Base-by-base conservation (phyloP, 2,888 invertebrate species). In the Aspidapion aeneum region DNA sequence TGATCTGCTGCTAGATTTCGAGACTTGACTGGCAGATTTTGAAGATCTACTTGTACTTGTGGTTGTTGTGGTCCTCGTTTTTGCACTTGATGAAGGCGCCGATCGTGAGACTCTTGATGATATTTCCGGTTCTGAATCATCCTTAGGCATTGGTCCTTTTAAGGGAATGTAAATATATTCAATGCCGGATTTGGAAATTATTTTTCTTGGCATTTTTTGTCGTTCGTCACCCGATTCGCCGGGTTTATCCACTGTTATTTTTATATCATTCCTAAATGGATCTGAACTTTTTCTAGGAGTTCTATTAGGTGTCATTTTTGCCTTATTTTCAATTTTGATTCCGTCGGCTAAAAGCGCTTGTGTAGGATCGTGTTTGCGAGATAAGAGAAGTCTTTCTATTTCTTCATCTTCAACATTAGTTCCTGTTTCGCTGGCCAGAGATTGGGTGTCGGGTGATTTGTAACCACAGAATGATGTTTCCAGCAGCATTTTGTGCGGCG, bases 401-500 rank as follows among this genome's bases (percentile, higher is more conserved):
- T 81, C 81, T 69, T 84, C 84, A 54, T 81, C 66, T 63, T 78
- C 77, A 2, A 70, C 70, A 71, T 78, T 77, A 50, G 51, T 70
- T 72, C 77, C 73, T 73, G 74, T 67, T 57, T 73, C 75, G 20
- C 54, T 60, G 58, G 63, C 61, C 19, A 63, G 22, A 48, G 64
- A 64, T 51, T 65, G 63, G 5, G 58, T 55, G 50, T 72, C 71
- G 1, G 76, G 75, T 0, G 92, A 90, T 74, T 92, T 93, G 58
- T 89, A 90, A 1, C 94, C 94, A 79, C 94, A 94, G 78, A 95
- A 95, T 0, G 94, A 94, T 0, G 94, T 95, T 81, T 94, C 94
- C 63, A 94, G 83, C 61, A 94, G 83, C 88, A 93, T 93, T 78
- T 90, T 91, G 82, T 94, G 94, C n/a, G 94, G 94, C 16, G 94